These are phyloP conservation scores for Ceryle rudis DNA, from an alignment of 2,797 vertebrate species.

Conservation along the genomic window DNA sequence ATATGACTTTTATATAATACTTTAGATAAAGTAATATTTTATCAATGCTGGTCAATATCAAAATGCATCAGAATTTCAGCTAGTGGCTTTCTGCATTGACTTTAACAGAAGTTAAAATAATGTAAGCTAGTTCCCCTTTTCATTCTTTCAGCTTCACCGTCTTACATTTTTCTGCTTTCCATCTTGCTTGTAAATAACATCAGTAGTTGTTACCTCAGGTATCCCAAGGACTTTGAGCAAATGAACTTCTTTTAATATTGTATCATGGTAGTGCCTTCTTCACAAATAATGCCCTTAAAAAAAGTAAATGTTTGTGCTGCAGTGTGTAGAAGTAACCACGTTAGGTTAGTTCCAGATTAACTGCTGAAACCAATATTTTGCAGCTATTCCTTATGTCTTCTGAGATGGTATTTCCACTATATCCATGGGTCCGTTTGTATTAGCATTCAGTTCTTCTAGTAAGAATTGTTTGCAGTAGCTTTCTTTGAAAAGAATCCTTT, in stretches of 20 bases:
- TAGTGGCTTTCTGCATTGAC: neutral
- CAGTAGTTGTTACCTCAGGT: neutral
- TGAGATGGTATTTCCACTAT: neutral
- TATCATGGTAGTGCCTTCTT: neutral
- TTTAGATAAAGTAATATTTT: neutral
- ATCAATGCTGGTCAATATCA: neutral
- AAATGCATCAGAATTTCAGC: neutral
- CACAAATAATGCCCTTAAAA: neutral
- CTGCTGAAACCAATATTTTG: neutral
- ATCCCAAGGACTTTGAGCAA: neutral
- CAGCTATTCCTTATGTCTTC: neutral
- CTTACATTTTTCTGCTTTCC: neutral
- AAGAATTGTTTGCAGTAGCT: neutral
- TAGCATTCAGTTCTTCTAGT: neutral
- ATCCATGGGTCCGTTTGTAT: neutral
- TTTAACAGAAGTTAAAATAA: neutral
- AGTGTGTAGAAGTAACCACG: neutral
- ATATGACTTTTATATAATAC: neutral
- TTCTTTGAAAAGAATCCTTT: neutral
- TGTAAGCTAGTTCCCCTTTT: neutral
- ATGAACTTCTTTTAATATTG: neutral
- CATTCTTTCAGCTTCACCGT: neutral
- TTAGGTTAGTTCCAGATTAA: neutral
- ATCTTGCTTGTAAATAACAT: neutral
- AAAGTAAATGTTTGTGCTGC: neutral